These are phyloP conservation scores for Pseudanteris insignis DNA, from an alignment of 2,888 invertebrate genomes.

Conservation along the genomic window DNA sequence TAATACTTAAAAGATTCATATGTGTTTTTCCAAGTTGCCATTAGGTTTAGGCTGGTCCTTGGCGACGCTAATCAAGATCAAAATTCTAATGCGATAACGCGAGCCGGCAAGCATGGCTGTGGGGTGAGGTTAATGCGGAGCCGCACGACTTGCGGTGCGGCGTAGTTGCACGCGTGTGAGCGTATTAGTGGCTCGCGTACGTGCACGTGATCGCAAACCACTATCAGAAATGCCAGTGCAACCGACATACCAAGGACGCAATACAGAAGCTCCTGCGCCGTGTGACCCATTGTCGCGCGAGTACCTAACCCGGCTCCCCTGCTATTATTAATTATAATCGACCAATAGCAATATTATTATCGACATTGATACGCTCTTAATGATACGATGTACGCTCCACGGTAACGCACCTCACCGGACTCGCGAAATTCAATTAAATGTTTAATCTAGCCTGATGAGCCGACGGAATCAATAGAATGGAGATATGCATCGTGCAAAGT, in stretches of 20 bases:
- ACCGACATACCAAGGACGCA: conserved; percentile 46
- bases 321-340: conserved; percentile 38
- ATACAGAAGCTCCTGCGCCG: conserved; percentile 38
- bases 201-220: conserved; percentile 27
- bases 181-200: conserved; percentile 16
- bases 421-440: conserved; percentile 30
- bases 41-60: too few relatives aligned
- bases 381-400: conserved; percentile 14
- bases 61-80: conserved; percentile 36
- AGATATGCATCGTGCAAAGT: conserved; percentile 5
- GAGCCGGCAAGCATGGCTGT: conserved; percentile 21
- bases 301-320: conserved; percentile 7
- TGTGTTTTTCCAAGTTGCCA: too few relatives aligned
- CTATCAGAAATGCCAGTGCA: conserved; percentile 42
- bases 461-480: conserved; percentile 4
- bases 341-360: conserved; percentile 35
- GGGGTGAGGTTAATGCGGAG: conserved; percentile 28
- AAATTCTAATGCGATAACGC: conserved; percentile 41
- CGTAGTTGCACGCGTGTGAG: conserved; percentile 8
- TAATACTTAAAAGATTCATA: too few relatives aligned
- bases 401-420: conserved; percentile 6
- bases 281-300: conserved; percentile 39
- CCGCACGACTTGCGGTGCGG: conserved; percentile 15
- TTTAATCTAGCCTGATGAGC: conserved; percentile 10
- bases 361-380: conserved; percentile 35